A percentile compares a stretch with the other conserved stretches of the same genome.
Conservation (phyloP, 2,888 invertebrate species). For the Aphelenchoides bicaudatus region DNA sequence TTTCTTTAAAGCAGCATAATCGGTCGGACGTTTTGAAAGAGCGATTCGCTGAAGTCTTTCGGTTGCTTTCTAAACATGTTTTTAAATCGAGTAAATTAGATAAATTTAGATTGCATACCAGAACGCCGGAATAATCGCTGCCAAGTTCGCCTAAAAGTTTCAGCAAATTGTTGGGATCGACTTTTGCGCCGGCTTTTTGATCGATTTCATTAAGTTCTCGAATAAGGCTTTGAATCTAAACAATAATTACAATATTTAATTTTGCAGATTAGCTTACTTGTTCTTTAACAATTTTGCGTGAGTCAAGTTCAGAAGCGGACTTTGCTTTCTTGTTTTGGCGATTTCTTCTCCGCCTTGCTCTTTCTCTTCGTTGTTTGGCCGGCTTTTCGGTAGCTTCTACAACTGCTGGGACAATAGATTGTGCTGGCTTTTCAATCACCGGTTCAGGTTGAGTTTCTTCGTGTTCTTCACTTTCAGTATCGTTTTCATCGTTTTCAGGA, state of each 20-base stretch:
- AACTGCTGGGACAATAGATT: slow-evolving; percentile 5
- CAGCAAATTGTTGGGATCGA: slow-evolving; percentile 12
- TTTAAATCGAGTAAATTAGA: too few species aligned
- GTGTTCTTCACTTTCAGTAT: slow-evolving; percentile 7
- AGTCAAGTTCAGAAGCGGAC: background rate
- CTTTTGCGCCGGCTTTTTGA: background rate
- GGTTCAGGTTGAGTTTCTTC: slow-evolving; percentile 37
- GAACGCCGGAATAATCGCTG: slow-evolving; percentile 1
- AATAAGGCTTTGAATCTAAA: slow-evolving; percentile 16
- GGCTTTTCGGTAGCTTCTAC: background rate
- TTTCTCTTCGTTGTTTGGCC: background rate
- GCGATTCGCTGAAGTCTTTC: slow-evolving; percentile 7
- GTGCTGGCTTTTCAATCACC: slow-evolving; percentile 4
- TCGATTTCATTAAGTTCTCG: background rate
- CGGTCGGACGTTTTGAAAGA: background rate
- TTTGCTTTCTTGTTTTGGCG: background rate
- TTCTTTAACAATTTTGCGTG: background rate
- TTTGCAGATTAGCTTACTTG: background rate
- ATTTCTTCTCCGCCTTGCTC: slow-evolving; percentile 6
- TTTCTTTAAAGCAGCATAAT: background rate
- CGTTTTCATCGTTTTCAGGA: slow-evolving; percentile 7
- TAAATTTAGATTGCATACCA: too few species aligned
- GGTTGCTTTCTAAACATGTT: slow-evolving; percentile 14
- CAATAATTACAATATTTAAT: background rate
- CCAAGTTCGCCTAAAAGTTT: background rate